Base-by-base conservation (phyloP, 2,888 invertebrate genomes). In the Stenolophus ochropezus region DNA sequence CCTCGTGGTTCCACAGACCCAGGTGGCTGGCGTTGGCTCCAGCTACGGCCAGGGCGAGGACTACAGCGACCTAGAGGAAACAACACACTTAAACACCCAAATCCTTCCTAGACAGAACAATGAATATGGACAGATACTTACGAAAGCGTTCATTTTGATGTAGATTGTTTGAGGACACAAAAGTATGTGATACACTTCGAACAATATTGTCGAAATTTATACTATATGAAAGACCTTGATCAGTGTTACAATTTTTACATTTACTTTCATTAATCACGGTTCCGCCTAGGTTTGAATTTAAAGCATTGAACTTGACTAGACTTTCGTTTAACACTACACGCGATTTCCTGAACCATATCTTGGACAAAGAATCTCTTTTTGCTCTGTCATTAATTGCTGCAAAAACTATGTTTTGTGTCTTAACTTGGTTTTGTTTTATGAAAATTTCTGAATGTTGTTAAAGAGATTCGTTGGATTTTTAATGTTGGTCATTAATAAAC, bases 91-190 rank as follows among this genome's bases (percentile, higher is more conserved):
- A 33, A 33, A 4, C 8, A 33, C 33, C 33, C 8, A 33, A 4
- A 33, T 33, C 8, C 33, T 5, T 8, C 4, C 33, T 8, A 33
- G 8, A 4, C 4, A 4, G 4, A 33, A 33, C 33, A 33, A 33
- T 8, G 8, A 33, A 4, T n/a, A 14, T 8, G 1, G 20, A 1
- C 1, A 16, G 14, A 14, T 65, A 65, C 65, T 65, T 65, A 65
- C 65, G 25, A 33, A 65, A 4, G 65, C 33, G 33, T 65, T 65
- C 65, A 65, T 65, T 65, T 65, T 65, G 65, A 65, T 65, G 65
- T 65, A 16, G 27, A 1, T 65, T 65, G 33, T 14, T 25, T 65
- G 27, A 27, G 11, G 8, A 27, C 65, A 65, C 65, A 65, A 65
- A 33, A 16, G 20, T 16, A 25, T 65, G 25, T 65, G 18, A 65